These are phyloP conservation scores for Notarius lentiginosus DNA, from an alignment of 2,113 vertebrate species.

Conservation along the genomic window DNA sequence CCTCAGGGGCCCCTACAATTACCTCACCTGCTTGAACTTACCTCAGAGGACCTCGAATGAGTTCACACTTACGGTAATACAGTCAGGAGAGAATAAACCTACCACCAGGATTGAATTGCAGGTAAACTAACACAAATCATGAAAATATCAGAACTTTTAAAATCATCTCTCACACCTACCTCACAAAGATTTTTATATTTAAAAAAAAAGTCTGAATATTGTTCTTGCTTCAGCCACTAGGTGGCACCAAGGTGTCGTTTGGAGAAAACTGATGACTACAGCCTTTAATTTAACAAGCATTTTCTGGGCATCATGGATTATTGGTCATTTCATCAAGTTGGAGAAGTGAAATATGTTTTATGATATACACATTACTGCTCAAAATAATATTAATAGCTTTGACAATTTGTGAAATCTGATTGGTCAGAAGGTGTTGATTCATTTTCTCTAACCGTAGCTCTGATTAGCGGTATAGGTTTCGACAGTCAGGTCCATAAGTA, in stretches of 20 bases:
- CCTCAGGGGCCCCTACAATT: too few species aligned
- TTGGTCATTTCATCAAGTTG: neutral
- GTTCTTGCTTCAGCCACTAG: neutral
- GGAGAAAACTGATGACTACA: neutral
- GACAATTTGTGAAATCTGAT: neutral
- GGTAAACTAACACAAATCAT: neutral
- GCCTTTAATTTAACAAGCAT: neutral
- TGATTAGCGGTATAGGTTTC: neutral
- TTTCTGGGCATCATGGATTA: neutral
- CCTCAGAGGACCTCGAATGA: neutral
- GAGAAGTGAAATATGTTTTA: neutral
- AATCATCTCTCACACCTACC: too few species aligned
- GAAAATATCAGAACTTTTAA: neutral
- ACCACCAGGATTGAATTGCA: neutral
- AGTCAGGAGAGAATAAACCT: neutral
- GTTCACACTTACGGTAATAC: neutral
- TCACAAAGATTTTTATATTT: too few species aligned
- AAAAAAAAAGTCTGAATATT: neutral
- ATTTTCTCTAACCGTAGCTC: neutral
- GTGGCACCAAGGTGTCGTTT: neutral
- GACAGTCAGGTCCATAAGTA: too few species aligned
- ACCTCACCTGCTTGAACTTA: too few species aligned
- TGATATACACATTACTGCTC: neutral
- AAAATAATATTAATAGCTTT: neutral
- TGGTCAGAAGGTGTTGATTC: neutral